Conservation (phyloP, 37 sponge, comb jelly and placozoan genomes). For the Hexactinellida sp. region DNA sequence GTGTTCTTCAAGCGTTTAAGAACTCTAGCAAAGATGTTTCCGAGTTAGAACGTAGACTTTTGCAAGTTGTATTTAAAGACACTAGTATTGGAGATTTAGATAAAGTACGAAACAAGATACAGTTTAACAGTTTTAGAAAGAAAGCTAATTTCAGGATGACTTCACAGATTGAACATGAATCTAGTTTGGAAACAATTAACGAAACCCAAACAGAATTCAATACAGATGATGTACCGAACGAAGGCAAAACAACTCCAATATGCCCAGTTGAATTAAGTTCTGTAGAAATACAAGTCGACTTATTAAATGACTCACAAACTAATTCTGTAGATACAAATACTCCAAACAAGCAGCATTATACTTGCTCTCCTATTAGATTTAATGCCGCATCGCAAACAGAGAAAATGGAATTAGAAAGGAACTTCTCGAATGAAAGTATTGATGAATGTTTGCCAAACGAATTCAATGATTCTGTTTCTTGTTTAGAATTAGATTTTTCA, state of each 20-base stretch:
- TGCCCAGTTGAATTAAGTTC: not conserved
- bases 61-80: not conserved
- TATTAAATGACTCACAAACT: not conserved
- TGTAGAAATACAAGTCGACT: not conserved
- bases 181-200: not conserved
- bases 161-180: not conserved
- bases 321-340: not conserved
- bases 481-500: not conserved
- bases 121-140: not conserved
- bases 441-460: not conserved
- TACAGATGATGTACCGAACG: not conserved
- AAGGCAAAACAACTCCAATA: not conserved
- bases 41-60: not conserved
- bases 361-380: no score
- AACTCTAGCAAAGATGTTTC: not conserved
- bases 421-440: not conserved
- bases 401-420: not conserved
- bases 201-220: not conserved
- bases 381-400: not conserved
- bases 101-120: not conserved
- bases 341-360: not conserved
- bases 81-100: not conserved
- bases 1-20: not conserved
- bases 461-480: not conserved
- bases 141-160: not conserved